These are phyloP conservation scores for Bujurquina vittata DNA, from an alignment of 2,113 vertebrate genomes.

Conservation along the genomic window DNA sequence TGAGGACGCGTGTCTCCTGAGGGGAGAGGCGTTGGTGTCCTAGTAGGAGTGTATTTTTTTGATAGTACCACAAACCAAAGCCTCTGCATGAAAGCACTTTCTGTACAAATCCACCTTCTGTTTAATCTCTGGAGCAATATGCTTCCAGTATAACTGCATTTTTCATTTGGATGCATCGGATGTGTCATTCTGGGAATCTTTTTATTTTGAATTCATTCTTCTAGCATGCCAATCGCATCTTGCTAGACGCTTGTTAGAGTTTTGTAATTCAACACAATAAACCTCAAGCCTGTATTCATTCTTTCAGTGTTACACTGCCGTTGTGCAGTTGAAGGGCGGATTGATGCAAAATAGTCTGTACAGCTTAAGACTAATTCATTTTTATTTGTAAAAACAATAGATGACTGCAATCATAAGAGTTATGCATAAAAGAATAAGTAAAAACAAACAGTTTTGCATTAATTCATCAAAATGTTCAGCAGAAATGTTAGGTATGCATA, in stretches of 20 bases:
- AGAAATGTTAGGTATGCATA: not conserved
- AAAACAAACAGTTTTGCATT: not conserved
- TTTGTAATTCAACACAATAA: not conserved
- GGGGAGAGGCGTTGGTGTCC: slow-evolving; percentile 3
- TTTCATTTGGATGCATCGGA: not conserved
- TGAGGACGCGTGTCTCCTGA: slow-evolving; percentile 22
- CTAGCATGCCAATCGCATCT: not conserved
- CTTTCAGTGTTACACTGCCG: not conserved
- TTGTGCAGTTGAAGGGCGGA: not conserved
- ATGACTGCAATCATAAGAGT: too few relatives aligned
- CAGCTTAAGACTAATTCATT: not conserved
- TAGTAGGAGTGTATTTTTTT: slow-evolving; percentile 11
- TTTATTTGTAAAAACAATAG: not conserved
- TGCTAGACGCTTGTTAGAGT: not conserved
- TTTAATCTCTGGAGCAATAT: not conserved
- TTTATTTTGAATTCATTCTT: too few relatives aligned
- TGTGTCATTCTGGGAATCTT: not conserved
- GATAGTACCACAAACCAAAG: not conserved
- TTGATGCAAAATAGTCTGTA: not conserved
- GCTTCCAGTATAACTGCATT: not conserved
- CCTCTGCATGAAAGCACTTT: slow-evolving; percentile 6
- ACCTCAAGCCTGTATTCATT: not conserved
- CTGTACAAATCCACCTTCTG: not conserved
- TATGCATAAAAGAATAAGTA: not conserved
- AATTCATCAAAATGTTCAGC: not conserved